These are phyloP conservation scores for Buceros bicornis DNA, from an alignment of 2,797 vertebrate species.

Conservation along the genomic window DNA sequence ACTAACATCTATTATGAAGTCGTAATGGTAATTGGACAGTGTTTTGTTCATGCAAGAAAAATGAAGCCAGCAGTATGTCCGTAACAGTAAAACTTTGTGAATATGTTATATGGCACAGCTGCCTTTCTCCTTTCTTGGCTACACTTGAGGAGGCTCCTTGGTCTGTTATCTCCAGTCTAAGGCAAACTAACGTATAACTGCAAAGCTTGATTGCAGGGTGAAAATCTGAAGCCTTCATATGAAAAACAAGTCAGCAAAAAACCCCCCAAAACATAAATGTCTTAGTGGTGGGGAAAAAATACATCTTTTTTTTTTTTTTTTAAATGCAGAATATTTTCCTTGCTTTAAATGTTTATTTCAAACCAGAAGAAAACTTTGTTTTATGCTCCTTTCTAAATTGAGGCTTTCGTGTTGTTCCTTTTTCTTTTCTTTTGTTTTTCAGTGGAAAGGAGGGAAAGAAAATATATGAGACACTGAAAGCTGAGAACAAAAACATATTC, in stretches of 20 bases:
- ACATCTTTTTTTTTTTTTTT: not conserved
- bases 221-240: not conserved
- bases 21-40: not conserved
- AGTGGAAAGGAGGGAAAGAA: not conserved
- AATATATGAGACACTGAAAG: not conserved
- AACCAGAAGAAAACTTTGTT: not conserved
- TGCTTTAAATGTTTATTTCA: not conserved
- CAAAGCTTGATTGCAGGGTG: not conserved
- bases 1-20: not conserved
- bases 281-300: not conserved
- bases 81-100: not conserved
- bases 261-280: accelerated
- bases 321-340: not conserved
- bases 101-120: not conserved
- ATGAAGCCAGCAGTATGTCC: not conserved
- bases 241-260: not conserved
- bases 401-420: not conserved
- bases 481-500: not conserved
- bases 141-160: not conserved
- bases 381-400: not conserved
- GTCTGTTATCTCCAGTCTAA: not conserved
- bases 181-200: not conserved
- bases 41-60: not conserved
- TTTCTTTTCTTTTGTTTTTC: not conserved
- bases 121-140: not conserved